Base-by-base conservation (phyloP, 2,797 vertebrate species). In the Philypnodon macrostomus region DNA sequence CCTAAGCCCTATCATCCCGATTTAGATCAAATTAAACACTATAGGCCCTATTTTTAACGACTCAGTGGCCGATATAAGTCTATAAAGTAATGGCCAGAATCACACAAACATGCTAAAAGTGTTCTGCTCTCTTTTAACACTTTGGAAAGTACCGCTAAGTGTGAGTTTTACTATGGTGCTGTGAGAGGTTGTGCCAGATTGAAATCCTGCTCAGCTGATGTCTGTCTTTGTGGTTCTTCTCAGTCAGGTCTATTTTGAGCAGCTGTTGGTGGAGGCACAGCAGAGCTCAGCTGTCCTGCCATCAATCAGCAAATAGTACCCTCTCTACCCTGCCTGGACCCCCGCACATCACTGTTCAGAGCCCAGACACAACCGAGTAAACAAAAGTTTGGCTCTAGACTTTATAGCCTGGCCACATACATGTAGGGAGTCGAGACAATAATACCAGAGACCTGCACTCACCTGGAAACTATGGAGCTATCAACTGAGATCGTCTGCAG, bases 221-320 rank as follows among this genome's bases (percentile, higher is more conserved):
- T 51, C 35, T 48, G 42, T 51, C 35, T 31, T 53, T 24, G 30
- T 24, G 21, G 16, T 36, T 46, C 33, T 12, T 21, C 47, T 57
- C 36, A 2, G 47, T 47, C 15, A 6, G 10, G 10, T 73, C 85
- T 90, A 89, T 91, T 91, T 90, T 72, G 63, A 86, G 89, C 79
- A 87, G 75, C 86, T 86, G 86, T 84, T 53, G 60, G 79, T 56
- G 61, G 75, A 87, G 52, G 19, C 15, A 75, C 56, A 64, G 66
- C 82, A 84, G 85, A 77, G 66, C 60, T 73, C 89, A 90, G 88
- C 85, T 90, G 89, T 86, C 77, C 60, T 23, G 42, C 70, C 67
- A 87, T 90, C 85, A 87, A 85, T 90, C 87, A 87, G 13, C 49
- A 7, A 27, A 16, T 18, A 45, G 41, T 55, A 47, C 6, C 14